Percentiles rank a stretch among this genome's conserved stretches.
Conservation (phyloP, 1,140 invertebrate genomes). For the Aphelinus atriplicis region DNA sequence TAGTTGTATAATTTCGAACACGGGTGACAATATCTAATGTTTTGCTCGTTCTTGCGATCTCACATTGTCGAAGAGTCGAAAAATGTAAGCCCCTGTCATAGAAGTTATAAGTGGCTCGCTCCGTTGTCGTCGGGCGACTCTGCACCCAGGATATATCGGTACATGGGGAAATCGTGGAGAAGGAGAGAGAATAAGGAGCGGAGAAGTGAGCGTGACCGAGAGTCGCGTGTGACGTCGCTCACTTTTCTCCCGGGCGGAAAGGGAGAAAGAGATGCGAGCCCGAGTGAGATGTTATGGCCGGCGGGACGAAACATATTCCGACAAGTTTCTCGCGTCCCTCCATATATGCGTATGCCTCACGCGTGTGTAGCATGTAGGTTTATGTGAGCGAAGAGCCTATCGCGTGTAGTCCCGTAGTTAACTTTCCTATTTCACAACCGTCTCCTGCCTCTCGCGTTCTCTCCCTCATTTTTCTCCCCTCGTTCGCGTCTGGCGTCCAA, state of each 20-base stretch:
- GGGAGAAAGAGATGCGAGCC: background rate
- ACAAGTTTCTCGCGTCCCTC: constrained; percentile 44
- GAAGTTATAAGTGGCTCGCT: too few relatives aligned
- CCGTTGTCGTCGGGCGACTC: background rate
- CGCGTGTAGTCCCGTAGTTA: constrained; percentile 48
- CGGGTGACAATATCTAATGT: too few relatives aligned
- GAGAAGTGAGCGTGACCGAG: constrained; percentile 51
- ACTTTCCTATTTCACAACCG: constrained; percentile 39
- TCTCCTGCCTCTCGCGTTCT: constrained; percentile 1
- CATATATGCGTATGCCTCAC: background rate
- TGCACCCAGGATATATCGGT: background rate
- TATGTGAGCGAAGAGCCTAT: constrained; percentile 15
- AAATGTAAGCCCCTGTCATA: too few relatives aligned
- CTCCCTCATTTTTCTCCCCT: background rate
- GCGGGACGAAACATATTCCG: constrained; percentile 50
- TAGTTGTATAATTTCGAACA: too few relatives aligned
- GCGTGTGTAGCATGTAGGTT: too few relatives aligned
- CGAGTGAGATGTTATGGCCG: constrained; percentile 22
- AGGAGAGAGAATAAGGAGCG: constrained; percentile 21
- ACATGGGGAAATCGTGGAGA: background rate
- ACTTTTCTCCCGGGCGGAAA: constrained; percentile 38
- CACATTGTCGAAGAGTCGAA: too few relatives aligned
- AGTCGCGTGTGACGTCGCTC: constrained; percentile 46
- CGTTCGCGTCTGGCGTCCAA: background rate
- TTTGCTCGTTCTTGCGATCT: too few relatives aligned